Conservation (phyloP, 2,113 vertebrate species). For the Dromaius novaehollandiae region DNA sequence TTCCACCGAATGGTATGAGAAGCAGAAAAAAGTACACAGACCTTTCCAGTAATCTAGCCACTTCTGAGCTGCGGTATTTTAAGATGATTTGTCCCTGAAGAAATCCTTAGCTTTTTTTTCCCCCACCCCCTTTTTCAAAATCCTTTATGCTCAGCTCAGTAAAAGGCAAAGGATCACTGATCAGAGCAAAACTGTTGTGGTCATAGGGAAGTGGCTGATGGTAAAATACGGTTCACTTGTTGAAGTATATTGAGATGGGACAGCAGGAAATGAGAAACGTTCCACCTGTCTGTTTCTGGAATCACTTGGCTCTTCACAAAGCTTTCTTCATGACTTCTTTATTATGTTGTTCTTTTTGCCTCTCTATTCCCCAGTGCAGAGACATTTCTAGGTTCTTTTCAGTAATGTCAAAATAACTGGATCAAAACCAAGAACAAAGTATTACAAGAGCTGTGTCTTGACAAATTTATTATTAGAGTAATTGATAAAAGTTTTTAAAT, state of each 20-base stretch:
- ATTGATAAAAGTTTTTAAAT: constrained; percentile 65
- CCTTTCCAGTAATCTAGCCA: not conserved
- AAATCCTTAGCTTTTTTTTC: constrained; percentile 14
- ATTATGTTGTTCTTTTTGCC: constrained; percentile 49
- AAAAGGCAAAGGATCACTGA: constrained; percentile 57
- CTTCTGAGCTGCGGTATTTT: not conserved
- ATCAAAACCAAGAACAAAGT: constrained; percentile 60
- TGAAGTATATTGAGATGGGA: constrained; percentile 68
- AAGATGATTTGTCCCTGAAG: not conserved
- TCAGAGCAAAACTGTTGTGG: constrained; percentile 36
- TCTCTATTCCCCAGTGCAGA: constrained; percentile 50
- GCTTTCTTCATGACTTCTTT: constrained; percentile 37
- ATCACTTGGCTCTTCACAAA: constrained; percentile 64
- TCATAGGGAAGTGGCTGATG: not conserved
- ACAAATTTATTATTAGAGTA: constrained; percentile 62
- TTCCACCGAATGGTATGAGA: not conserved
- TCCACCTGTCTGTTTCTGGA: constrained; percentile 69
- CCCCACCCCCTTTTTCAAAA: not conserved
- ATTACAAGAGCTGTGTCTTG: constrained; percentile 30
- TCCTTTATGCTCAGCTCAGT: constrained; percentile 16
- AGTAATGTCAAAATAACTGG: constrained; percentile 75
- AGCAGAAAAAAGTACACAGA: not conserved
- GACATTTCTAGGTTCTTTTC: constrained; percentile 70
- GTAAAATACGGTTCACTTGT: constrained; percentile 62
- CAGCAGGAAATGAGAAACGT: constrained; percentile 74